Evolutionary conservation across 1,140 invertebrate species (phyloP).

Genomic region (Formica selysi): DNA sequence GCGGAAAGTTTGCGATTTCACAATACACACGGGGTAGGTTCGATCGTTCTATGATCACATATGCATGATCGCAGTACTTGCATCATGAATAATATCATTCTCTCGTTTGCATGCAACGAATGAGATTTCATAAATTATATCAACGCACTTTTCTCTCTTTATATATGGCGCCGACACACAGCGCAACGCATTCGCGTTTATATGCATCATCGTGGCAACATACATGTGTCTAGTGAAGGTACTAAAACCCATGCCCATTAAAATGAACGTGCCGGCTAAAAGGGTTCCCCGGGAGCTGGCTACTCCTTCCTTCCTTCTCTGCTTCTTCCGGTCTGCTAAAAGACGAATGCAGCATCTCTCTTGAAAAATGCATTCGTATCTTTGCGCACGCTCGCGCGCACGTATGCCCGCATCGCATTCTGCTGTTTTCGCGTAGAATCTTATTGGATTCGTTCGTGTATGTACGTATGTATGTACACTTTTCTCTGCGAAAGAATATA

Average conservation of each 20-base stretch:
- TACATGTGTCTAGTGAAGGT: slow-evolving; percentile 57
- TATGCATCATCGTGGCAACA: slow-evolving; percentile 61
- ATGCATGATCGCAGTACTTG: slow-evolving; percentile 54
- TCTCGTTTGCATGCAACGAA: slow-evolving; percentile 64
- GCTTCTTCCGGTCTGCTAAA: slow-evolving; percentile 21
- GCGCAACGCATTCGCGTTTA: slow-evolving; percentile 55
- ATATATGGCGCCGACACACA: not conserved
- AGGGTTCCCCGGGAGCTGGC: slow-evolving; percentile 57
- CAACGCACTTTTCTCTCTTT: slow-evolving; percentile 64
- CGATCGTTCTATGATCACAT: slow-evolving; percentile 38
- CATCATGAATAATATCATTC: slow-evolving; percentile 70
- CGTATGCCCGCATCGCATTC: slow-evolving; percentile 65
- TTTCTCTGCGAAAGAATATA: not conserved
- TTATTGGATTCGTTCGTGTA: slow-evolving; percentile 56
- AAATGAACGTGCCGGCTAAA: slow-evolving; percentile 69
- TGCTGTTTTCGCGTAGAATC: slow-evolving; percentile 34
- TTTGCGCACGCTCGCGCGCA: slow-evolving; percentile 35
- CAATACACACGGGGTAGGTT: not conserved
- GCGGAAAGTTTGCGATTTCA: slow-evolving; percentile 26
- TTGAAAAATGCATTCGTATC: slow-evolving; percentile 71
- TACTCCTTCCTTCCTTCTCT: slow-evolving; percentile 33
- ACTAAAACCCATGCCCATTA: slow-evolving; percentile 64
- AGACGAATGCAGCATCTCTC: slow-evolving; percentile 47
- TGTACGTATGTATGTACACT: not conserved
- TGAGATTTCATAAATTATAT: slow-evolving; percentile 70